Evolutionary conservation across 2,797 vertebrate genomes (phyloP), one percentile per base, ranked within the genome.

Genomic region (Hapalemur alaotrensis): DNA sequence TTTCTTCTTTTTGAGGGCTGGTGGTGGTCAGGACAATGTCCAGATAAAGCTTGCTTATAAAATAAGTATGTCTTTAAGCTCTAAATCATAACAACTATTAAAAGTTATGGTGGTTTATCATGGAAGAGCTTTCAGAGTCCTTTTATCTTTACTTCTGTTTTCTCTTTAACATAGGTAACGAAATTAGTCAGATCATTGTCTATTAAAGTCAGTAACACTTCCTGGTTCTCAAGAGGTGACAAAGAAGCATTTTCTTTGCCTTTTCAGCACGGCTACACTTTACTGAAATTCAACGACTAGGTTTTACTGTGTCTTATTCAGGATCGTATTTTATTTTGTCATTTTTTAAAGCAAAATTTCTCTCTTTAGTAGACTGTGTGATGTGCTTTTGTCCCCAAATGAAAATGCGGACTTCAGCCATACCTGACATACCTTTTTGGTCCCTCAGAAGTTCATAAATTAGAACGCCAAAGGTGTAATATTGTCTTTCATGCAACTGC

Each of bases 391-490:
- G 73, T 95, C 7, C 46, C 28, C 48, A 86, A 23, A 76, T 79
- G 43, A 67, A 89, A 57, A 89, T 46, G 30, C 5, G 10, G 48
- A 0, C 32, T 72, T 23, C 35, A 41, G 9, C 17, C 46, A 23
- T 35, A 59, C 5, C n/a, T 72, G 35, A 69, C 35, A 61, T 48
- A 10, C 22, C 52, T 82, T 80, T 65, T 38, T 25, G 11, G 10
- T 57, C 8, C 93, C 80, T 97, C 57, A 89, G 63, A 89, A 96
- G 61, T 23, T 72, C 32, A n/a, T 57, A 65, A 61, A 38, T 93
- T 48, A 89, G 61, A 59, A 69, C 38, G 50, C 38, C 61, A 72
- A 43, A 81, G 52, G 6, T 80, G 30, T 7, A 73, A 15, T 43
- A 52, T 2, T 30, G 14, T 46, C 65, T 93, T 82, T 46, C 25